A percentile compares a stretch with the other conserved stretches of the same genome.
Evolutionary conservation across 64 coral and sea anemone genomes (phyloP).

Genomic region (Anthopleura sola): DNA sequence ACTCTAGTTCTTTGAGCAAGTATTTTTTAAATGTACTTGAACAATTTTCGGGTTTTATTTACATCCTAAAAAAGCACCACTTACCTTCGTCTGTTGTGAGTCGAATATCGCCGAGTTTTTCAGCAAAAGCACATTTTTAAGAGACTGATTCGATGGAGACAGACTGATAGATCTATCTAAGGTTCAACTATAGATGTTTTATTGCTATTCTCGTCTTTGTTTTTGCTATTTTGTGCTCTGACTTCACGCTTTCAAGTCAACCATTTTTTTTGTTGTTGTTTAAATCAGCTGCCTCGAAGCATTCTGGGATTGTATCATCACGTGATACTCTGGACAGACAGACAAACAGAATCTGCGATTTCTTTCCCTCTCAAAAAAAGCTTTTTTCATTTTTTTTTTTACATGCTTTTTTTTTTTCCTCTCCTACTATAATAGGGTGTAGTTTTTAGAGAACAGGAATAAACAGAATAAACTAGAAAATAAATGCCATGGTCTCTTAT

Average conservation of each 20-base stretch:
- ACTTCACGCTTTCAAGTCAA: not conserved
- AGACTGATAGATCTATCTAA: not conserved
- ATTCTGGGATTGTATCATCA: not conserved
- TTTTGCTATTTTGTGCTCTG: not conserved
- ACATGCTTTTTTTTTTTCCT: too few relatives aligned
- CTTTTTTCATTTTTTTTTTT: too few relatives aligned
- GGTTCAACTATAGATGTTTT: not conserved
- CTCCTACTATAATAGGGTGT: too few relatives aligned
- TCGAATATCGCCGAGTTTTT: not conserved
- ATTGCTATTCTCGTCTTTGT: not conserved
- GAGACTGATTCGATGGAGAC: not conserved
- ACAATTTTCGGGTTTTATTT: too few relatives aligned
- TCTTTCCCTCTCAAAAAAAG: too few relatives aligned
- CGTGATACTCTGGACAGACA: not conserved
- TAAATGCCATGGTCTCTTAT: too few relatives aligned
- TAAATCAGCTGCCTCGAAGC: not conserved
- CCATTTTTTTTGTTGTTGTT: conserved; percentile 12
- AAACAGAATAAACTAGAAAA: too few relatives aligned
- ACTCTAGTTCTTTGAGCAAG: too few relatives aligned
- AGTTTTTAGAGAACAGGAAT: too few relatives aligned
- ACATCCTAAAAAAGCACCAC: not conserved
- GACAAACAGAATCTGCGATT: not conserved
- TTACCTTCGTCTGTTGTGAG: not conserved
- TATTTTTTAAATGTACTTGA: too few relatives aligned
- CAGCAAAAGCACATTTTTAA: not conserved